Conservation (phyloP, 2,113 vertebrate genomes). For the Brachyistius frenatus region DNA sequence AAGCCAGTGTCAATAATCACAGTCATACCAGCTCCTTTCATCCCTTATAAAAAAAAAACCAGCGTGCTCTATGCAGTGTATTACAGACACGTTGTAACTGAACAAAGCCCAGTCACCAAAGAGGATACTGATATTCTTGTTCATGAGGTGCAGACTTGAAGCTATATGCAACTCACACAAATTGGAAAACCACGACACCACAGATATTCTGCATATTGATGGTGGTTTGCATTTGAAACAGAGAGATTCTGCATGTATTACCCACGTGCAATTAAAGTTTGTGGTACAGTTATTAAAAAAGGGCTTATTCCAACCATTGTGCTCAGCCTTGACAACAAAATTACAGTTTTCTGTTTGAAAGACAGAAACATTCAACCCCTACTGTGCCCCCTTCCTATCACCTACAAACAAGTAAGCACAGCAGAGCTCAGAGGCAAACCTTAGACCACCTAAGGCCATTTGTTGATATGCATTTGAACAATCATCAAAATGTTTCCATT, state of each 20-base stretch:
- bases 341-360: slow-evolving; percentile 38
- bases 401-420: not conserved
- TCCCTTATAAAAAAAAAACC: too few species aligned
- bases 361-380: slow-evolving; percentile 15
- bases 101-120: not conserved
- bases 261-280: not conserved
- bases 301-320: not conserved
- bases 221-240: too few species aligned
- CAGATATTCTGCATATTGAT: too few species aligned
- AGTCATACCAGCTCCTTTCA: too few species aligned
- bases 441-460: too few species aligned
- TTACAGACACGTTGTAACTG: slow-evolving; percentile 11
- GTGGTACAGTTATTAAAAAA: not conserved
- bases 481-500: not conserved
- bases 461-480: not conserved
- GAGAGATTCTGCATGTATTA: too few species aligned
- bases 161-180: not conserved
- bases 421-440: not conserved
- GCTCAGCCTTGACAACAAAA: slow-evolving; percentile 3
- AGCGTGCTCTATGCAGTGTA: too few species aligned
- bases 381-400: not conserved
- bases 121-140: slow-evolving; percentile 1
- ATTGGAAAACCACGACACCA: too few species aligned
- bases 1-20: slow-evolving; percentile 1
- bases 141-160: not conserved